These are phyloP conservation scores for Xyliphius kryptos DNA, from an alignment of 2,113 vertebrate genomes.

Conservation along the genomic window DNA sequence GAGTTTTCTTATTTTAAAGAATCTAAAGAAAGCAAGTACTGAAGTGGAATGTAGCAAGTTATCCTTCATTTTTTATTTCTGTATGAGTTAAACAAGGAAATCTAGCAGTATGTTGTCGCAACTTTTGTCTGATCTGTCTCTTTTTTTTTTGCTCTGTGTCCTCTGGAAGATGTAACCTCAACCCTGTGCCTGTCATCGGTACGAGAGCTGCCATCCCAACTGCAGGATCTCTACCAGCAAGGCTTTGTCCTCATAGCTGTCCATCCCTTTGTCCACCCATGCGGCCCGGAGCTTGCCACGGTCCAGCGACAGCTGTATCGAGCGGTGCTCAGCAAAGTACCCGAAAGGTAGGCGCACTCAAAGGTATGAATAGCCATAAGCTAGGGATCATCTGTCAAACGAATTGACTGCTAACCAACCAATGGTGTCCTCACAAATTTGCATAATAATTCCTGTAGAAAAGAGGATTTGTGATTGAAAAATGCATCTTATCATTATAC, in stretches of 20 bases:
- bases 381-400: too few relatives aligned
- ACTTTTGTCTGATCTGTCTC: conserved; percentile 14
- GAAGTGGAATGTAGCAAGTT: too few relatives aligned
- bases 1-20: too few relatives aligned
- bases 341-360: conserved; percentile 71
- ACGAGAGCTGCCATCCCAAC: conserved; percentile 80
- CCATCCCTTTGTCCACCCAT: conserved; percentile 88
- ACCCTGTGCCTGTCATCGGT: conserved; percentile 84
- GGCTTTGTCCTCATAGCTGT: conserved; percentile 82
- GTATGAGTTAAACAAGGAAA: background rate
- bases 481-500: too few relatives aligned
- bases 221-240: conserved; percentile 91
- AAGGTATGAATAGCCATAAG: too few relatives aligned
- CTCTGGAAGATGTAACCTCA: conserved; percentile 77
- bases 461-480: too few relatives aligned
- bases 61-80: too few relatives aligned
- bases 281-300: conserved; percentile 72
- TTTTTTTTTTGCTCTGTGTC: conserved; percentile 22
- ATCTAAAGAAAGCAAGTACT: too few relatives aligned
- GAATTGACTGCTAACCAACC: too few relatives aligned
- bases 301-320: conserved; percentile 85
- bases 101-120: background rate
- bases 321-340: conserved; percentile 84
- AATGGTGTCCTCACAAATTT: too few relatives aligned
- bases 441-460: background rate